These are phyloP conservation scores for Delichon dasypus DNA, from an alignment of 2,797 vertebrate genomes.

Conservation along the genomic window DNA sequence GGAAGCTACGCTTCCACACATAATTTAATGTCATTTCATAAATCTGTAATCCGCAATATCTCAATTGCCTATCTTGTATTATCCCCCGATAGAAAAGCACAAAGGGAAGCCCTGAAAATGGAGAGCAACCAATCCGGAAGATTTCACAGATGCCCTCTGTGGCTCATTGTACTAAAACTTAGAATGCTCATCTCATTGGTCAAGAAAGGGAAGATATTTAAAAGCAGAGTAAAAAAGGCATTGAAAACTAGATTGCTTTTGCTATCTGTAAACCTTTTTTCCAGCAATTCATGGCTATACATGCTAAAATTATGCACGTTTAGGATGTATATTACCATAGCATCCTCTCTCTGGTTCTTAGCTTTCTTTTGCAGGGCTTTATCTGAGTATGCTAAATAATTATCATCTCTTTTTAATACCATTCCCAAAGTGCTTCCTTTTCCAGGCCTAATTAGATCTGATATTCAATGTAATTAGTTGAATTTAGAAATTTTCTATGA, in stretches of 20 bases:
- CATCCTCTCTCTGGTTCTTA: neutral
- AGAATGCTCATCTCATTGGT: neutral
- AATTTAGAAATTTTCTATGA: constrained; percentile 24
- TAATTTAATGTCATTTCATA: neutral
- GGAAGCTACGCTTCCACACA: neutral
- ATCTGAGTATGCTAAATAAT: neutral
- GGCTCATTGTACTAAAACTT: neutral
- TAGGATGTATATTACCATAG: constrained; percentile 29
- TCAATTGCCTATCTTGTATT: neutral
- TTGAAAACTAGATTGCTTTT: neutral
- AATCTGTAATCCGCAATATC: neutral
- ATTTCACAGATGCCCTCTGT: neutral
- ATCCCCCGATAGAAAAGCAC: neutral
- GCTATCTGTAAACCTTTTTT: neutral
- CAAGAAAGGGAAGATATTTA: neutral
- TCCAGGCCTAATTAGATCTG: constrained; percentile 35
- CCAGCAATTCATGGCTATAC: neutral
- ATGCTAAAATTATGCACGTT: constrained; percentile 27
- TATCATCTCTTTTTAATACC: neutral
- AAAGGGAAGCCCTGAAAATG: neutral
- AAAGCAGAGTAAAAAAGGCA: neutral
- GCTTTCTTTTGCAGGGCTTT: neutral
- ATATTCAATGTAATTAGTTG: constrained; percentile 41
- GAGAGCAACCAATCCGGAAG: neutral
- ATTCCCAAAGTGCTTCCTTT: constrained; percentile 31